Conservation (phyloP, 2,797 vertebrate genomes). For the Oreortyx pictus region DNA sequence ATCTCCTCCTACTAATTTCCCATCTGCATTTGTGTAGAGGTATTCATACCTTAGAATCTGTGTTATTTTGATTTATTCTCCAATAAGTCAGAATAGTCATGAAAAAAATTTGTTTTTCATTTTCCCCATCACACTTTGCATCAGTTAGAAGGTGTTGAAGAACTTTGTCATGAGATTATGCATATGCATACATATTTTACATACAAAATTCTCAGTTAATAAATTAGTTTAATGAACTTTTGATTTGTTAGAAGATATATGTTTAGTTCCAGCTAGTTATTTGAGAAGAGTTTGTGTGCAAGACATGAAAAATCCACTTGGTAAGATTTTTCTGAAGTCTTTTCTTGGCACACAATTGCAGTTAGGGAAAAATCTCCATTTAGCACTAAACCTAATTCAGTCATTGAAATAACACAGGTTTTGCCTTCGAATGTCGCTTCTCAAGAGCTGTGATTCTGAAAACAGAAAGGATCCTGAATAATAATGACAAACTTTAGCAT, state of each 20-base stretch:
- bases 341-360: not conserved
- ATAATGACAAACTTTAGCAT: not conserved
- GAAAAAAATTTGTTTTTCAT: accelerated
- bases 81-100: not conserved
- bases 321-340: not conserved
- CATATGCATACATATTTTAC: not conserved
- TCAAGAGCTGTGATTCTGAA: not conserved
- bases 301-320: not conserved
- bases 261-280: not conserved
- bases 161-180: not conserved
- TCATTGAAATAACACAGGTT: not conserved
- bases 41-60: not conserved
- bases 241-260: not conserved
- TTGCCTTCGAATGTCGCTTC: not conserved
- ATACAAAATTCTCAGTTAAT: not conserved
- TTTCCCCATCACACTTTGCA: not conserved
- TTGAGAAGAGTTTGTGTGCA: not conserved
- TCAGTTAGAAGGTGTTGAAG: not conserved
- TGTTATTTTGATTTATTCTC: not conserved
- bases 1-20: not conserved
- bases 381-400: not conserved
- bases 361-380: not conserved
- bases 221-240: not conserved
- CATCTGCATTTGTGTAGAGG: not conserved
- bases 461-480: not conserved